Base-by-base conservation (phyloP, 2,113 vertebrate genomes). In the Ceuthmochares aereus region DNA sequence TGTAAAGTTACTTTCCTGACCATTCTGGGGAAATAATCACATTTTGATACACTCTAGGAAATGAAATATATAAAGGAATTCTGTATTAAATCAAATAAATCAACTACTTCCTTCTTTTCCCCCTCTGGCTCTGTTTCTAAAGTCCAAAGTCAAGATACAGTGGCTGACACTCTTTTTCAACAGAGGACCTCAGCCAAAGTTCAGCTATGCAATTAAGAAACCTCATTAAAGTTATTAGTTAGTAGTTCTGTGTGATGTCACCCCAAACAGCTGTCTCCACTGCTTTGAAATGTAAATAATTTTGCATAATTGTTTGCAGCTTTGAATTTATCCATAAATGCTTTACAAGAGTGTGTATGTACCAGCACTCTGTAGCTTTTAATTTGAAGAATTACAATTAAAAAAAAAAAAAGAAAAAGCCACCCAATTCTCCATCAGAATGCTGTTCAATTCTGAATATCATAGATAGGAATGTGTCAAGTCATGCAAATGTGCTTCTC, bases 281-380 rank as follows among this genome's bases (percentile, higher is more conserved):
- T 84, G 51, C 88, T 98, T 93, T 97, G 95, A 97, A 97, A 95
- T 96, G 73, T 30, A 97, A 96, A 98, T 95, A 1, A 85, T 66
- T 83, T 89, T 85, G 36, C 56, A 92, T 6, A 88, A 81, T 92
- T 30, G 84, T 76, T 37, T 84, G 30, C 67, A 82, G 73, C 67
- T 97, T 89, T 91, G 59, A 89, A 68, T 93, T 45, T 95, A 70
- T 52, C 36, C 27, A 14, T n/a, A 86, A 91, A 66, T 77, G 42
- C 43, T 84, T 91, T 86, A 59, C 43, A 92, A 67, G 40, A 84
- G 37, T 32, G 1, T 10, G 15, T n/a, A 32, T 32, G 23, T 85
- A 58, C 11, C 32, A 59, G 20, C 72, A 79, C 18, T 11, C 26
- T 3, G 29, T 70, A 69, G 62, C 15, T 69, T 92, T 93, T 63